These are phyloP conservation scores for Triplophysa tibetana DNA, from an alignment of 2,113 vertebrate species.

Conservation along the genomic window DNA sequence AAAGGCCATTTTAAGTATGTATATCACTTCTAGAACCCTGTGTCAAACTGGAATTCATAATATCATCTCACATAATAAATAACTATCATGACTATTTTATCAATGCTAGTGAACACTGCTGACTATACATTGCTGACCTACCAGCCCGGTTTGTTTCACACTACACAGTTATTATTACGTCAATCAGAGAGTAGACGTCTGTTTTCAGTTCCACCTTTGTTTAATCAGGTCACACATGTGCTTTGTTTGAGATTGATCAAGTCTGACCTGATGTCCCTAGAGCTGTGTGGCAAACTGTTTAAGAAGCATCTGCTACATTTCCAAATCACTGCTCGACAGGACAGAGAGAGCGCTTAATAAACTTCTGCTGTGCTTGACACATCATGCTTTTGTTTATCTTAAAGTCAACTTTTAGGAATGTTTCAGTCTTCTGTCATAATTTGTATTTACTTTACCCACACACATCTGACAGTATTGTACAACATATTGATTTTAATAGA, in stretches of 20 bases:
- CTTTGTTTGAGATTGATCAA: conserved; percentile 34
- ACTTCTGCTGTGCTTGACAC: conserved; percentile 40
- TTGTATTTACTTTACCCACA: not conserved
- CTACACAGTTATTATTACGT: not conserved
- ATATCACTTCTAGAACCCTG: too few relatives aligned
- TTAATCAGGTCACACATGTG: conserved; percentile 38
- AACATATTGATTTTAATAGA: not conserved
- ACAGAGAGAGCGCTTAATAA: conserved; percentile 30
- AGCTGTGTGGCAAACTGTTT: conserved; percentile 23
- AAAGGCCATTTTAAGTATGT: too few relatives aligned
- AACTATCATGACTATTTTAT: not conserved
- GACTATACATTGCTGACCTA: not conserved
- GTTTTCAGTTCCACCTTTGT: conserved; percentile 24
- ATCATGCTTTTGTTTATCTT: conserved; percentile 22
- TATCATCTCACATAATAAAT: too few relatives aligned
- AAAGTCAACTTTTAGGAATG: conserved; percentile 27
- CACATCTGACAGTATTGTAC: not conserved
- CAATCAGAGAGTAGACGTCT: conserved; percentile 14
- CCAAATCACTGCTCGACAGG: conserved; percentile 35
- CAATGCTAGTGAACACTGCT: not conserved
- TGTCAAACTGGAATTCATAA: too few relatives aligned
- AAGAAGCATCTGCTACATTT: conserved; percentile 34
- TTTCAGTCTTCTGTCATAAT: not conserved
- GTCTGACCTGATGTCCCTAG: conserved; percentile 35
- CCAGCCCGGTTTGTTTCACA: not conserved